phyloP scores from a whole-genome alignment of 1,140 invertebrate genomes.

The Hirudo medicinalis region DNA sequence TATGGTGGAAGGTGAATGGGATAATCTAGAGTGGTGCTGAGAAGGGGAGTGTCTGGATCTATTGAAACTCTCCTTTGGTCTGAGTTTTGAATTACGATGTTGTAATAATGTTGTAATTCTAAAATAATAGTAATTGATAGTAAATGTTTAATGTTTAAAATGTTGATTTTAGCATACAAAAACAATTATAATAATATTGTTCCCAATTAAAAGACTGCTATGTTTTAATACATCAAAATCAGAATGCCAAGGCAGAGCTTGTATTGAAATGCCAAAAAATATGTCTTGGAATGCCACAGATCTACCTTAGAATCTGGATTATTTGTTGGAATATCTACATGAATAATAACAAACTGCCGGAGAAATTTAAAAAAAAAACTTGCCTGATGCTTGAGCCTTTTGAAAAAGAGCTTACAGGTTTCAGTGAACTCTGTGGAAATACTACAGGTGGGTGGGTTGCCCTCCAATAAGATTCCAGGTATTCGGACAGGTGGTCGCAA shows the following conservation, averaged over 20 bases:
- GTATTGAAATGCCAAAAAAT: neutral
- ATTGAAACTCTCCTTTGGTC: conserved; percentile 9
- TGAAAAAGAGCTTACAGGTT: neutral
- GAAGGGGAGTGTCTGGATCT: conserved; percentile 1
- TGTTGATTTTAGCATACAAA: no score
- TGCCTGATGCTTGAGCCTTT: neutral
- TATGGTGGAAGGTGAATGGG: neutral
- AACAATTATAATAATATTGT: neutral
- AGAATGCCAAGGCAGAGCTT: neutral
- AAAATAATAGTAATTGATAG: no score
- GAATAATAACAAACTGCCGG: neutral
- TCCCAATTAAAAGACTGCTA: neutral
- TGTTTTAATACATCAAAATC: neutral
- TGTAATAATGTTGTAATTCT: neutral
- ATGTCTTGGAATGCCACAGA: no score
- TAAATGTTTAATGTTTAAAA: no score
- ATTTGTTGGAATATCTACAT: neutral
- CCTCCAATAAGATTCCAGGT: conserved; percentile 91
- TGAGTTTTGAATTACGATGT: neutral
- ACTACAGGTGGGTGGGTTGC: conserved; percentile 68
- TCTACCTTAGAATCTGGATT: no score
- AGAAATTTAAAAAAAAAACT: neutral
- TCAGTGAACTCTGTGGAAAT: conserved; percentile 4
- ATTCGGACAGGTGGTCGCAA: conserved; percentile 94
- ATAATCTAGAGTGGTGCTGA: neutral